Percentiles rank a stretch among this genome's conserved stretches.
Evolutionary conservation across 1,140 invertebrate species (phyloP).

Genomic region (Magallana angulata): DNA sequence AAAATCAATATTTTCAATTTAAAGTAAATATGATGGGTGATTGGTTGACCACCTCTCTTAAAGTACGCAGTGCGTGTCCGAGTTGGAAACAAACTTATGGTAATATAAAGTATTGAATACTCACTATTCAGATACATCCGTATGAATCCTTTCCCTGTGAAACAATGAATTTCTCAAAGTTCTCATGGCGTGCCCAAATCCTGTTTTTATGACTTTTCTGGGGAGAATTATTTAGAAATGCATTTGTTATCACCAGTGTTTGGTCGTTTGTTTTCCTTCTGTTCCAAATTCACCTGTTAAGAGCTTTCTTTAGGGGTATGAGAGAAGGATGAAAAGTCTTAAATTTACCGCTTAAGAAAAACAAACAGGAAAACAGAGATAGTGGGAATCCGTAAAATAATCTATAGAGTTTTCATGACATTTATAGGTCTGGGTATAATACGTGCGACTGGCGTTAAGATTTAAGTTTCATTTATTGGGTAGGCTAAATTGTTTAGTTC

Average conservation of each 20-base stretch:
- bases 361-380: conserved; percentile 11
- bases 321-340: background rate
- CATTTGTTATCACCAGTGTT: background rate
- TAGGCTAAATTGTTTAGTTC: too few species aligned
- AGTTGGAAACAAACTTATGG: too few species aligned
- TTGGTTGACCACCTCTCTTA: too few species aligned
- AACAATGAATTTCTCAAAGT: background rate
- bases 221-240: conserved; percentile 24
- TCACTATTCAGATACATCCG: background rate
- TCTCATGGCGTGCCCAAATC: background rate
- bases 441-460: too few species aligned
- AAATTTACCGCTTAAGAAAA: background rate
- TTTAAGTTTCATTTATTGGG: too few species aligned
- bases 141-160: background rate
- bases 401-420: too few species aligned
- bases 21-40: too few species aligned
- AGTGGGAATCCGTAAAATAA: background rate
- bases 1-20: too few species aligned
- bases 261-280: background rate
- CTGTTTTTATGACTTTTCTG: background rate
- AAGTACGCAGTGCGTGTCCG: too few species aligned
- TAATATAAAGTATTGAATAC: too few species aligned
- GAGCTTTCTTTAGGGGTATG: background rate
- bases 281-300: background rate
- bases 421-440: too few species aligned